Evolutionary conservation across 2,888 invertebrate species (phyloP).

Genomic region (Toxonevra muliebris): DNA sequence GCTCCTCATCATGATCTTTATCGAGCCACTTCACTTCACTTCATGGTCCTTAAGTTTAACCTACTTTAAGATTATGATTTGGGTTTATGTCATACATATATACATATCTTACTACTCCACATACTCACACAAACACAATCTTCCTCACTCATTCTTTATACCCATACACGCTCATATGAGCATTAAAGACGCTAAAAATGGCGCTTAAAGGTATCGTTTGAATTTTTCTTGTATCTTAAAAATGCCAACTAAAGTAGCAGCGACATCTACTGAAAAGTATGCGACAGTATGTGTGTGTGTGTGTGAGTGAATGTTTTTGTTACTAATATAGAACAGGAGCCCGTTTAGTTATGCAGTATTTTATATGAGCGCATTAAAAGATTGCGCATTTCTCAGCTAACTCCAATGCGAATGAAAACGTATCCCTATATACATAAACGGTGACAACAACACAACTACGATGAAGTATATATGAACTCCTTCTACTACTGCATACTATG

Average conservation of each 20-base stretch:
- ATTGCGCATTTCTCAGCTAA: slow-evolving; percentile 4
- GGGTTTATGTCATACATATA: slow-evolving; percentile 6
- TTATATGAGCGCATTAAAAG: slow-evolving; percentile 13
- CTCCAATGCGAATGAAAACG: too few species aligned
- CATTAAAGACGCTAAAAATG: slow-evolving; percentile 7
- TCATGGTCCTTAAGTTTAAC: slow-evolving; percentile 22
- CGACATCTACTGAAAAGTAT: too few species aligned
- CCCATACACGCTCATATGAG: not conserved
- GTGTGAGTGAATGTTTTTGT: not conserved
- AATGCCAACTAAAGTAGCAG: too few species aligned
- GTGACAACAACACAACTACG: too few species aligned
- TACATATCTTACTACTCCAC: too few species aligned
- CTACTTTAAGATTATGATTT: slow-evolving; percentile 19
- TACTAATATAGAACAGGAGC: not conserved
- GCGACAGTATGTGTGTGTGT: not conserved
- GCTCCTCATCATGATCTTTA: slow-evolving; percentile 7
- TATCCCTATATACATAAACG: too few species aligned
- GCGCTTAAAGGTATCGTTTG: not conserved
- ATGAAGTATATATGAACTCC: too few species aligned
- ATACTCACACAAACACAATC: not conserved
- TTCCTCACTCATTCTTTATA: not conserved
- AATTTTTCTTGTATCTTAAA: not conserved
- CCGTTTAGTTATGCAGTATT: slow-evolving; percentile 9
- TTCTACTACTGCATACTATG: not conserved
- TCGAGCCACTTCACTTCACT: slow-evolving; percentile 17